phyloP scores from a whole-genome alignment of 2,888 invertebrate species.

The Ctenicera cuprea region DNA sequence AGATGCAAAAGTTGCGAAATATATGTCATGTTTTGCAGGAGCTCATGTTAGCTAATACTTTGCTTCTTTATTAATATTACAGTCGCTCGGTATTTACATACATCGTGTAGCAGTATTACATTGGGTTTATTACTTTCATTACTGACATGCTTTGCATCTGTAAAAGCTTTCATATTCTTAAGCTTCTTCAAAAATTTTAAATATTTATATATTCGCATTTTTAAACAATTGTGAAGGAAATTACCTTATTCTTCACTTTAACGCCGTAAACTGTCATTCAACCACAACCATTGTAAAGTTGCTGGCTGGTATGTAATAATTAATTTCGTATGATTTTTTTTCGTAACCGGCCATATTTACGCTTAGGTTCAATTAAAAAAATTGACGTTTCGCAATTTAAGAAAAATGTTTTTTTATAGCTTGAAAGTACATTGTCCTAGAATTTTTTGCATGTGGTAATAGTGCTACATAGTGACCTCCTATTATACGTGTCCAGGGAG shows the following conservation, averaged over 20 bases:
- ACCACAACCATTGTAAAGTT: too few relatives aligned
- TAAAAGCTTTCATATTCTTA: neutral
- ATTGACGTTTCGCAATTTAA: too few relatives aligned
- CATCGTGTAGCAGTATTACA: slow-evolving; percentile 46
- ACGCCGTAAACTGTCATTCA: too few relatives aligned
- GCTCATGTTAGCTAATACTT: slow-evolving; percentile 65
- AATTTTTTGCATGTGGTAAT: slow-evolving; percentile 35
- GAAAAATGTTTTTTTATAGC: too few relatives aligned
- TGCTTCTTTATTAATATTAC: slow-evolving; percentile 70
- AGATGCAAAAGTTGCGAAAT: slow-evolving; percentile 66
- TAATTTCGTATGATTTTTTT: too few relatives aligned
- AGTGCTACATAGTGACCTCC: slow-evolving; percentile 48
- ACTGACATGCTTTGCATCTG: slow-evolving; percentile 4
- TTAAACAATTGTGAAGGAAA: too few relatives aligned
- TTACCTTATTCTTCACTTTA: too few relatives aligned
- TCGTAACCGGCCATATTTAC: too few relatives aligned
- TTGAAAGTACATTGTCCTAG: too few relatives aligned
- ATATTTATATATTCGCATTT: too few relatives aligned
- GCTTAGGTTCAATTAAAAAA: too few relatives aligned
- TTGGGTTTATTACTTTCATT: slow-evolving; percentile 38
- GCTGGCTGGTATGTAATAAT: too few relatives aligned
- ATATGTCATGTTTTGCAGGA: slow-evolving; percentile 65
- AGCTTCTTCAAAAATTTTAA: neutral
- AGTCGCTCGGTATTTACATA: slow-evolving; percentile 66
- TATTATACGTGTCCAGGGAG: slow-evolving; percentile 60